These are phyloP conservation scores for Neodiprion virginianus DNA, from an alignment of 1,140 invertebrate genomes.

Conservation along the genomic window DNA sequence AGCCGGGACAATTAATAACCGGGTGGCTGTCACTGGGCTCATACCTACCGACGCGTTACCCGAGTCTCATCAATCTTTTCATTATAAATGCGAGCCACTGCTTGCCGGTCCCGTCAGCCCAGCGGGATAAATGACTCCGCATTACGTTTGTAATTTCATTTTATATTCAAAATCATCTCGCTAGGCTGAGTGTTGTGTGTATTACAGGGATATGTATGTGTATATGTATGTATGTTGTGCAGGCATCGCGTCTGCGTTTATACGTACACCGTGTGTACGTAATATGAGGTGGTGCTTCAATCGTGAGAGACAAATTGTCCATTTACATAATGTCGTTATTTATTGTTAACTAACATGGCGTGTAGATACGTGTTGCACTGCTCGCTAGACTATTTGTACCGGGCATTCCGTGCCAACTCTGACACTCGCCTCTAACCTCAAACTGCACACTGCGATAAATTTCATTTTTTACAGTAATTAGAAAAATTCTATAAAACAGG, in stretches of 20 bases:
- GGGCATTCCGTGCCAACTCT: no score
- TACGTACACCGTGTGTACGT: background rate
- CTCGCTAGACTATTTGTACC: background rate
- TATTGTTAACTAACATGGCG: slow-evolving; percentile 39
- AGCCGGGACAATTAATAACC: slow-evolving; percentile 25
- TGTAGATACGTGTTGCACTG: slow-evolving; percentile 16
- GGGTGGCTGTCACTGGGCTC: slow-evolving; percentile 7
- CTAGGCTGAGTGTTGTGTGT: background rate
- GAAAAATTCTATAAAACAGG: no score
- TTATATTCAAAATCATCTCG: slow-evolving; percentile 51
- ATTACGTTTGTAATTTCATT: slow-evolving; percentile 53
- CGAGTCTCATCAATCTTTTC: slow-evolving; percentile 44
- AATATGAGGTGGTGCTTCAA: no score
- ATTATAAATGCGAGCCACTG: slow-evolving; percentile 50
- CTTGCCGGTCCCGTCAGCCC: slow-evolving; percentile 37
- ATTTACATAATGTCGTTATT: slow-evolving; percentile 56
- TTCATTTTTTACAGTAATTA: no score
- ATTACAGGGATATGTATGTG: background rate
- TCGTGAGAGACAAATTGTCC: slow-evolving; percentile 47
- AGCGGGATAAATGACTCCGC: slow-evolving; percentile 47
- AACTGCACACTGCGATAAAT: no score
- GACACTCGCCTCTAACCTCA: no score
- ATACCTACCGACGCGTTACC: slow-evolving; percentile 15
- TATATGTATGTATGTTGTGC: no score
- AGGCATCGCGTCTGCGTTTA: background rate